Base-by-base conservation (phyloP, 1,140 invertebrate species). In the Euschistus heros region DNA sequence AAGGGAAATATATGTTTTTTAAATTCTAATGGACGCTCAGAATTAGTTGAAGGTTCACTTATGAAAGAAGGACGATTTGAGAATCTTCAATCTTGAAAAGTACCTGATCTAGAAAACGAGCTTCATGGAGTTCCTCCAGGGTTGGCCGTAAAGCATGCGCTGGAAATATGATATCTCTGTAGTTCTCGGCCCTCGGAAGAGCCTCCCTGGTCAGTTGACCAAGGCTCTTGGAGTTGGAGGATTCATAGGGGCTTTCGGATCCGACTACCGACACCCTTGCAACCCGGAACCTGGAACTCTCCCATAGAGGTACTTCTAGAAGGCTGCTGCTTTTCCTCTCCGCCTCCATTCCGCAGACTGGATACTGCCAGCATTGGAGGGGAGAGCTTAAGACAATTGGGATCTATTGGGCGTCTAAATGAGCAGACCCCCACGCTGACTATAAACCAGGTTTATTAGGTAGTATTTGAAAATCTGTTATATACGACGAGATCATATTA, bases 101-200 rank as follows among this genome's bases (percentile, higher is more conserved):
- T 68, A 74, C 72, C 72, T 74, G 73, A 65, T 74, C 74, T 14
- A 71, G 60, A 54, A 72, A 71, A 22, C 71, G 70, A 0, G 70
- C 72, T 67, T 80, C 79, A 69, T 82, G 81, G 0, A 84, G 74
- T 71, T 83, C 80, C 63, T 81, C 80, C 4, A 84, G 70, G 17
- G 81, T 84, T 5, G 82, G 82, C 63, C 73, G 71, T 66, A 76
- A 76, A 26, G 75, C 75, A 44, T 74, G 73, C n/a, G 75, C 76
- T 20, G 80, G 77, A 17, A 79, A 80, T 2, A 24, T 57, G 37
- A 81, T 72, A 72, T 83, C 81, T 55, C 81, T 73, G 71, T 84
- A 84, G 72, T 83, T 77, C 68, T 83, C 81, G 44, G 78, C 71
- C 62, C 80, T 74, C 10, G 82, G 82, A 4, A 82, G 69, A 5